Percentiles rank a stretch among this genome's conserved stretches.
These are phyloP conservation scores for Hirtodrosophila trivittata DNA, from an alignment of 2,888 invertebrate genomes.

Conservation along the genomic window DNA sequence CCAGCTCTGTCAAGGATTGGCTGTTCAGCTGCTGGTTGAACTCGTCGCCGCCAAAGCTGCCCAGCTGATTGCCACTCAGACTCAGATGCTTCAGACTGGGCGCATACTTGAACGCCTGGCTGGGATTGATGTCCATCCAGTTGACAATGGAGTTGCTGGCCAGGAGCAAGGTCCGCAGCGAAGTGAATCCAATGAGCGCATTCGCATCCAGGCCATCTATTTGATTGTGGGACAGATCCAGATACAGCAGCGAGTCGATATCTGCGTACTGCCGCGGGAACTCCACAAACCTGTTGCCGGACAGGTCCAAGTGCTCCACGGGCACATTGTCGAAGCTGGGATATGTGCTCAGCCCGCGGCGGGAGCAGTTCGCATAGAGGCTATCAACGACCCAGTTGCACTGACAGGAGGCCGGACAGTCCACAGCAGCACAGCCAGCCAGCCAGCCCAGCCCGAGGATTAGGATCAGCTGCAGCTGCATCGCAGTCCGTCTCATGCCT, in stretches of 20 bases:
- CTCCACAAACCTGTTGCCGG: conserved; percentile 86
- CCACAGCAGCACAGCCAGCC: conserved; percentile 37
- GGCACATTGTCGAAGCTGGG: conserved; percentile 77
- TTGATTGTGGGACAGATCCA: conserved; percentile 86
- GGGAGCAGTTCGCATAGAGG: conserved; percentile 80
- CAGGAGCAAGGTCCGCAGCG: conserved; percentile 86
- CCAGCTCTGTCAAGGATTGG: conserved; percentile 85
- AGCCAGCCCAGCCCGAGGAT: neutral
- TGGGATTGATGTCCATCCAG: conserved; percentile 86
- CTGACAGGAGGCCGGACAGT: conserved; percentile 78
- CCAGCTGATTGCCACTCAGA: conserved; percentile 87
- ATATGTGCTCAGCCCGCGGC: conserved; percentile 62
- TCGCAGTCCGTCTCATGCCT: conserved; percentile 13
- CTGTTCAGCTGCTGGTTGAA: conserved; percentile 86
- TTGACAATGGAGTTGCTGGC: conserved; percentile 87
- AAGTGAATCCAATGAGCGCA: conserved; percentile 85
- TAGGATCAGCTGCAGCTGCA: conserved; percentile 6
- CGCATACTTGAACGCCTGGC: conserved; percentile 84
- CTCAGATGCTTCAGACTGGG: conserved; percentile 86
- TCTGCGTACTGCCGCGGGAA: conserved; percentile 85
- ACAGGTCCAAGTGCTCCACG: conserved; percentile 87
- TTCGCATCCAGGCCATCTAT: conserved; percentile 84
- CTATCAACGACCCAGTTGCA: conserved; percentile 81
- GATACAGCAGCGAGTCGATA: conserved; percentile 85
- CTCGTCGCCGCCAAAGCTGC: conserved; percentile 85